These are phyloP conservation scores for Muschampia plurimacula DNA, from an alignment of 2,888 invertebrate genomes.

Conservation along the genomic window DNA sequence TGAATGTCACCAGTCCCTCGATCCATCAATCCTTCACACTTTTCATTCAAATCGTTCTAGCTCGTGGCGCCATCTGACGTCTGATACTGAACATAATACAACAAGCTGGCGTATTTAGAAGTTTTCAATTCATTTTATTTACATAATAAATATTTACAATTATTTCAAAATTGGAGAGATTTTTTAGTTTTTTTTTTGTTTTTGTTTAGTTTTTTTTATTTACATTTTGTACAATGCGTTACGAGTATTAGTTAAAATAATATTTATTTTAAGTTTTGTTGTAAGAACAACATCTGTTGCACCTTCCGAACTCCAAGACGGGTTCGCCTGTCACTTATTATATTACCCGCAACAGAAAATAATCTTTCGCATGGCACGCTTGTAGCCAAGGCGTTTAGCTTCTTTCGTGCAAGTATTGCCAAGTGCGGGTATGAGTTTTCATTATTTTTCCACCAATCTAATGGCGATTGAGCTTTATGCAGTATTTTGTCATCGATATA, in stretches of 20 bases:
- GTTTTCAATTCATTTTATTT: constrained; percentile 13
- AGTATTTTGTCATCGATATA: constrained; percentile 27
- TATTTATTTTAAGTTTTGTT: too few relatives aligned
- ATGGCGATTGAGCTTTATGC: constrained; percentile 10
- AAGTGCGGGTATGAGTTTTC: constrained; percentile 24
- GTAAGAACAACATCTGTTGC: background rate
- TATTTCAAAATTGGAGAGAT: background rate
- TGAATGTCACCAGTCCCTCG: background rate
- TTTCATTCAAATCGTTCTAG: background rate
- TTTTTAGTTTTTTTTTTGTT: too few relatives aligned
- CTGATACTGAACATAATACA: too few relatives aligned
- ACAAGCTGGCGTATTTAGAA: constrained; percentile 10
- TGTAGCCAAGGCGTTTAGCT: constrained; percentile 26
- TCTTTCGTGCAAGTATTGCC: constrained; percentile 23
- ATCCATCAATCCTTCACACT: background rate
- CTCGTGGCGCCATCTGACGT: too few relatives aligned
- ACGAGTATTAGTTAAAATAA: background rate
- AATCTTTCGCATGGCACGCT: constrained; percentile 37
- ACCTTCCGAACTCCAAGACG: constrained; percentile 33
- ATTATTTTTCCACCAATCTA: constrained; percentile 22
- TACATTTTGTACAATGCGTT: background rate
- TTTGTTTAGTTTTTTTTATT: constrained; percentile 2
- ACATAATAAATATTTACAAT: constrained; percentile 13
- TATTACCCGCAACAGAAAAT: constrained; percentile 38
- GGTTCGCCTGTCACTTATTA: constrained; percentile 29